Evolutionary conservation across 2,888 invertebrate genomes (phyloP).

Genomic region (Agapetus fuscipes): DNA sequence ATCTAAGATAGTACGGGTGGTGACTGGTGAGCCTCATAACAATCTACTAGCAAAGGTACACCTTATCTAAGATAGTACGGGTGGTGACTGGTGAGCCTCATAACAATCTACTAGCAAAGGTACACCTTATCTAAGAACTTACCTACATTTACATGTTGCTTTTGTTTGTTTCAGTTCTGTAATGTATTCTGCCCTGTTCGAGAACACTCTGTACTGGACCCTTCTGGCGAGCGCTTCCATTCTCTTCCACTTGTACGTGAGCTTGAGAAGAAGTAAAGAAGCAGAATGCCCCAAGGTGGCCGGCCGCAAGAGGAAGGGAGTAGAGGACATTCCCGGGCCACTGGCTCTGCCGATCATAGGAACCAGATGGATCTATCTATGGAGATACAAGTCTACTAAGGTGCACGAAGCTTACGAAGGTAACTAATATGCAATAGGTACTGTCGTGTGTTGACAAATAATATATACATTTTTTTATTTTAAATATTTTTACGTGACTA

Average conservation of each 20-base stretch:
- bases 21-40: too few species aligned
- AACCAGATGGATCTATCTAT: slow-evolving; percentile 70
- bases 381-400: slow-evolving; percentile 59
- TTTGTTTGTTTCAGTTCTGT: slow-evolving; percentile 5
- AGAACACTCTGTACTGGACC: slow-evolving; percentile 21
- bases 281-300: not conserved
- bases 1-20: too few species aligned
- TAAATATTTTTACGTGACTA: too few species aligned
- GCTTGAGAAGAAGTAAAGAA: slow-evolving; percentile 9
- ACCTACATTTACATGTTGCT: too few species aligned
- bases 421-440: too few species aligned
- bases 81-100: too few species aligned
- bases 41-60: too few species aligned
- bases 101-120: too few species aligned
- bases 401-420: slow-evolving; percentile 73
- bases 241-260: slow-evolving; percentile 9
- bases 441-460: too few species aligned
- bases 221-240: slow-evolving; percentile 23
- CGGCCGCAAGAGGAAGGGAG: slow-evolving; percentile 22
- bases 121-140: too few species aligned
- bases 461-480: too few species aligned
- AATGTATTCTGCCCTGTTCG: slow-evolving; percentile 3
- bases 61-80: too few species aligned
- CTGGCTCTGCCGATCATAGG: slow-evolving; percentile 62
- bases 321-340: slow-evolving; percentile 59